These are phyloP conservation scores for Cryptotis parvus DNA, from an alignment of 2,113 vertebrate species.

Conservation along the genomic window DNA sequence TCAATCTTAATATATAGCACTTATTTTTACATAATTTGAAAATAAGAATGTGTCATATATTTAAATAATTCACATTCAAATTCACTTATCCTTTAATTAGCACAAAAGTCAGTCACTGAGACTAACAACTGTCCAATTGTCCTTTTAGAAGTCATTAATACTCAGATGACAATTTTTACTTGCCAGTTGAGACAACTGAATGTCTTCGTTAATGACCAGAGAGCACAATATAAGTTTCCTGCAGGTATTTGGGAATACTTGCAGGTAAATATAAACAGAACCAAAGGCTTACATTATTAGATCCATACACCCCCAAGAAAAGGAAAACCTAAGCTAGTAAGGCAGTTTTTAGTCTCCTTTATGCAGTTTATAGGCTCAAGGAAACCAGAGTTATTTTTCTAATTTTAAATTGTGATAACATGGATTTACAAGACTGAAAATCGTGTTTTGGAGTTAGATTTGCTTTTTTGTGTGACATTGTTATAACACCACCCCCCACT, in stretches of 20 bases:
- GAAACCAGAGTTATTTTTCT: no score
- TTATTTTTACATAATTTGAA: conserved; percentile 42
- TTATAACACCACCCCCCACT: no score
- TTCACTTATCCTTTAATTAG: neutral
- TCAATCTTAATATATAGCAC: conserved; percentile 10
- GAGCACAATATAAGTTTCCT: neutral
- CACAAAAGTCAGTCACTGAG: neutral
- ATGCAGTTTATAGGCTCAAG: neutral
- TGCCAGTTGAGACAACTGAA: conserved; percentile 23
- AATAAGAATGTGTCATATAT: neutral
- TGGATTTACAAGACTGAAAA: no score
- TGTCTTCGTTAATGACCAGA: no score
- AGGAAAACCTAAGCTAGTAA: no score
- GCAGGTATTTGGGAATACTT: neutral
- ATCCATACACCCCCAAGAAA: neutral
- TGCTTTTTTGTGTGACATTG: no score
- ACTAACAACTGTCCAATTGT: neutral
- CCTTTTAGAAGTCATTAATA: neutral
- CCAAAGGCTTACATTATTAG: neutral
- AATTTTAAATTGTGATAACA: no score
- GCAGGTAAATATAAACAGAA: neutral
- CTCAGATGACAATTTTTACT: conserved; percentile 32
- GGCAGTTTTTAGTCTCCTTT: neutral
- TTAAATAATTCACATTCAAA: conserved; percentile 25
- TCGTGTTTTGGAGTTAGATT: no score